Conservation (phyloP, 64 coral and sea anemone species). For the Catalaphyllia jardinei region DNA sequence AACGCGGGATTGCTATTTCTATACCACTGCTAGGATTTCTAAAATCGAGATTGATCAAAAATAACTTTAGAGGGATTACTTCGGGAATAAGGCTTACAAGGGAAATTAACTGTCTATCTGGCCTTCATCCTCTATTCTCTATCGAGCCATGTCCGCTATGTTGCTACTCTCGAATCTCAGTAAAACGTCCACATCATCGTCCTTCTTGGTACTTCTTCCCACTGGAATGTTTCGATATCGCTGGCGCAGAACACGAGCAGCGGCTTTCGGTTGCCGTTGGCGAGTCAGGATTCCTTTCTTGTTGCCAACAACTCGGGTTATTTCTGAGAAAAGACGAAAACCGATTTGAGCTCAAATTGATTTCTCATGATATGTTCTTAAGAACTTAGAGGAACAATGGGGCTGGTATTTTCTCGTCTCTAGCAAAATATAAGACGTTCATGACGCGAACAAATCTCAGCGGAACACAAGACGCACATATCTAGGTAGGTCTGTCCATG, state of each 20-base stretch:
- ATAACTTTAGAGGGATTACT: too few species aligned
- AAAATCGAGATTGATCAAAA: too few species aligned
- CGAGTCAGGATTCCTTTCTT: conserved; percentile 90
- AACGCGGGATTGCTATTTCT: too few species aligned
- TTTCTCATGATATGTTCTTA: not conserved
- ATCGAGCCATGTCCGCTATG: not conserved
- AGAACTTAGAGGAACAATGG: too few species aligned
- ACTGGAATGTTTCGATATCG: conserved; percentile 78
- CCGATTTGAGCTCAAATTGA: not conserved
- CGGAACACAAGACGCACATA: too few species aligned
- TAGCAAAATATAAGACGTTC: too few species aligned
- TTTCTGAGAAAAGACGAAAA: conserved; percentile 28
- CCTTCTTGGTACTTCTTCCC: not conserved
- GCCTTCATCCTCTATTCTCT: not conserved
- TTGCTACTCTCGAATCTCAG: not conserved
- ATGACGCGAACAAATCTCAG: too few species aligned
- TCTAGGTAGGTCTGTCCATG: too few species aligned
- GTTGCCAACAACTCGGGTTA: conserved; percentile 80
- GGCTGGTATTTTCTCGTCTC: too few species aligned
- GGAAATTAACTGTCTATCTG: too few species aligned
- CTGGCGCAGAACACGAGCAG: conserved; percentile 73
- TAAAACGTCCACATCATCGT: not conserved
- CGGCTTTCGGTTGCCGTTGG: conserved; percentile 87
- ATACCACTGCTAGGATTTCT: too few species aligned
- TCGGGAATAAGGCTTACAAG: too few species aligned